These are phyloP conservation scores for Axinella damicornis DNA, from an alignment of 37 sponge, comb jelly and placozoan genomes.

Conservation along the genomic window DNA sequence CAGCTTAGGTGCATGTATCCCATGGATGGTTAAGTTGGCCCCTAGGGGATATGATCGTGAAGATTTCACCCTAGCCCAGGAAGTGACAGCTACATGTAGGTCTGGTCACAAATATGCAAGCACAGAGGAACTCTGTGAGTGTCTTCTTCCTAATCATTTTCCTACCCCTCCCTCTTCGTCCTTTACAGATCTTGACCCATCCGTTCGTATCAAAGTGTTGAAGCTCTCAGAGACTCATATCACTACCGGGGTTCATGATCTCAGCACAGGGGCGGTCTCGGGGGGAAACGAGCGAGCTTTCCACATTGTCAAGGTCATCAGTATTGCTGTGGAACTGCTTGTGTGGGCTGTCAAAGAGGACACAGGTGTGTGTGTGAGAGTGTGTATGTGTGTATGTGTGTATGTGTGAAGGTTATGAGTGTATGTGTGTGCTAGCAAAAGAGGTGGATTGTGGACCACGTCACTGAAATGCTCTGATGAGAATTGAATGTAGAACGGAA, in stretches of 20 bases:
- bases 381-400: background rate
- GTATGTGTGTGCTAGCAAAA: no score
- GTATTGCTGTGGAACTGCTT: slow-evolving; percentile 43
- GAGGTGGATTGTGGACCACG: no score
- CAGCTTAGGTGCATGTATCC: no score
- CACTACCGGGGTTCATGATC: slow-evolving; percentile 19
- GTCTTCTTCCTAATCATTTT: no score
- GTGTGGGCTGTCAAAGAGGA: slow-evolving; percentile 36
- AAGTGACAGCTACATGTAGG: background rate
- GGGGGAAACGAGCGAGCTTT: slow-evolving; percentile 33
- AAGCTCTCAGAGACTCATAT: slow-evolving; percentile 26
- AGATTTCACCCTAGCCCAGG: background rate
- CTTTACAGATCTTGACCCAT: background rate
- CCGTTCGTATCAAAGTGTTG: slow-evolving; percentile 7
- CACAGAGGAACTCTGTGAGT: no score
- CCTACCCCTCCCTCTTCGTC: no score
- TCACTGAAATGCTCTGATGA: no score
- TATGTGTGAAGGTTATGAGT: background rate
- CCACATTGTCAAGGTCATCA: slow-evolving; percentile 38
- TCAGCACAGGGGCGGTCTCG: background rate
- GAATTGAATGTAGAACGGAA: no score
- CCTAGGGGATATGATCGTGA: no score
- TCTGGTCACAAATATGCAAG: background rate
- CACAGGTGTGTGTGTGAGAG: background rate
- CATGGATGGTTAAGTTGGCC: no score